Evolutionary conservation across 1,140 invertebrate genomes (phyloP), one percentile per base, ranked within the genome.

Genomic region (Littorina saxatilis): DNA sequence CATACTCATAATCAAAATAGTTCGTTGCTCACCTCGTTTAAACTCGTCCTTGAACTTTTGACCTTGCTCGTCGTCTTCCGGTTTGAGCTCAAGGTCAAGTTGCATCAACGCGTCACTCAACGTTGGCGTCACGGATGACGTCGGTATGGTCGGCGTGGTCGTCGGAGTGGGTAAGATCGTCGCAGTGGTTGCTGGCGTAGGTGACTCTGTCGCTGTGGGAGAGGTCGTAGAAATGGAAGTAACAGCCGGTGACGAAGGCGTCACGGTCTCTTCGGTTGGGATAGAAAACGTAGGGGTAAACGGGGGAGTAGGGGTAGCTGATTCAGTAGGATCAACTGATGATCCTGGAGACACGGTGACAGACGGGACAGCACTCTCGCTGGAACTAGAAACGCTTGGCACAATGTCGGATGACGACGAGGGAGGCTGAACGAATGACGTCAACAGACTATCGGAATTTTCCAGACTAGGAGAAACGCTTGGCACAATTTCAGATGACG

Each of bases 1-100:
- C n/a, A n/a, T n/a, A n/a, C n/a, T n/a, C n/a, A n/a, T n/a, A n/a
- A n/a, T n/a, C n/a, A n/a, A n/a, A n/a, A n/a, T n/a, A n/a, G n/a
- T n/a, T n/a, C n/a, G n/a, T 13, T 1, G 20, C 74, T 77, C 5
- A 78, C 76, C 76, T 27, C n/a, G 20, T 20, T 63, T 20, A 43
- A 78, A 39, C 9, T 55, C 27, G 23, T 27, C 27, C 37, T 29
- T 66, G 58, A 78, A 78, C 23, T 63, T 37, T 43, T 15, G 11
- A 35, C 58, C 23, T 27, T 66, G 35, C 35, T 63, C 55, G 39
- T 78, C 55, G 35, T 78, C 32, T 5, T 52, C 55, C 0, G 37
- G n/a, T 43, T 37, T 63, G 29, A 78, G 20, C 17, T 61, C 55
- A n/a, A 78, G 15, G 23, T 61, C 76, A 4, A 78, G n/a, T 27